These are phyloP conservation scores for Caenorhabditis brenneri DNA, from an alignment of 1,140 invertebrate genomes.

Conservation along the genomic window DNA sequence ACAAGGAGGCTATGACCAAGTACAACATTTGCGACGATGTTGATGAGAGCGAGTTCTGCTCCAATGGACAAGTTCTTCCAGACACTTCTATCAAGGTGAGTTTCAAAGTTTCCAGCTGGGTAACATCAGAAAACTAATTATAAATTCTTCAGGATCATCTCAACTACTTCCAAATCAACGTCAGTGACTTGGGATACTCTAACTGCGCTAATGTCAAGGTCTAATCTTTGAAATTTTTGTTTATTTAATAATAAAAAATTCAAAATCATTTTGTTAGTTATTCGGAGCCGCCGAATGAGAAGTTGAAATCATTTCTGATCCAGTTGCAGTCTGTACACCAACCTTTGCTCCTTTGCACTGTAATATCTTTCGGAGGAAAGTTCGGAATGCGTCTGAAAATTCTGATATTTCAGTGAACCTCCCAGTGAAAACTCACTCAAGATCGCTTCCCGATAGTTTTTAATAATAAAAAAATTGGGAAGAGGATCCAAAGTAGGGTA, in stretches of 20 bases:
- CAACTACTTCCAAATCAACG: conserved; percentile 43
- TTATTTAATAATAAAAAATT: neutral
- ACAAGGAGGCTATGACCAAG: conserved; percentile 46
- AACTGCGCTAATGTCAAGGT: conserved; percentile 14
- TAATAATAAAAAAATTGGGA: conserved; percentile 9
- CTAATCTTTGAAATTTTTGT: neutral
- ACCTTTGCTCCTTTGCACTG: too few species aligned
- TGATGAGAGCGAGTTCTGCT: conserved; percentile 47
- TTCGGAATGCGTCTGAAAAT: too few species aligned
- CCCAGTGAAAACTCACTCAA: too few species aligned
- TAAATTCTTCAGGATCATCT: conserved; percentile 38
- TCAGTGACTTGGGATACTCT: conserved; percentile 45
- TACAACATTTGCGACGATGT: conserved; percentile 29
- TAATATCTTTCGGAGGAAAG: too few species aligned
- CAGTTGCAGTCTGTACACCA: too few species aligned
- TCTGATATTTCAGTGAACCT: too few species aligned
- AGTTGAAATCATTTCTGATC: too few species aligned
- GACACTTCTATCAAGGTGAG: conserved; percentile 35
- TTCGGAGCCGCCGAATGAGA: too few species aligned
- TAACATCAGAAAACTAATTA: too few species aligned
- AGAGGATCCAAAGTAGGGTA: neutral
- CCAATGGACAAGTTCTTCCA: conserved; percentile 40
- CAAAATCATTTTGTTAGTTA: too few species aligned
- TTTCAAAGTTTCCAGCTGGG: too few species aligned
- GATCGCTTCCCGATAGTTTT: neutral